Evolutionary conservation across 2,113 vertebrate species (phyloP).

Genomic region (Chrysochloris asiatica): DNA sequence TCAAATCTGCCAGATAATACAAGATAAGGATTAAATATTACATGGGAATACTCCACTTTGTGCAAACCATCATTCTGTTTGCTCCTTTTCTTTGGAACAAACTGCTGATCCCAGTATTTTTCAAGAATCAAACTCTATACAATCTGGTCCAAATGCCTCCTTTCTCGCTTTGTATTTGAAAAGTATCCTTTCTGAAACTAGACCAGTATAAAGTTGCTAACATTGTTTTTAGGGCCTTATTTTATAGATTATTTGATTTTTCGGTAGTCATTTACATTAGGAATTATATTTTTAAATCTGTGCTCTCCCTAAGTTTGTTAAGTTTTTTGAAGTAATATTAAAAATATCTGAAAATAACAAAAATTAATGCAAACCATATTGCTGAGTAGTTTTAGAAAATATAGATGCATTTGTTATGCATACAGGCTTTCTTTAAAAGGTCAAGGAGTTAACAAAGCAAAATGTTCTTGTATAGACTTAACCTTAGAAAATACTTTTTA

Average conservation of each 20-base stretch:
- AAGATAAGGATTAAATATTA: neutral
- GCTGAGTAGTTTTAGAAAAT: neutral
- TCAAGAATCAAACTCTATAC: neutral
- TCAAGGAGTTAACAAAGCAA: slow-evolving; percentile 19
- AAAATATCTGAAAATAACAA: slow-evolving; percentile 5
- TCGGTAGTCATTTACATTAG: neutral
- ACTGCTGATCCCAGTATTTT: neutral
- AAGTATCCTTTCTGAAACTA: neutral
- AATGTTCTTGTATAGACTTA: neutral
- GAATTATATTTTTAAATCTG: neutral
- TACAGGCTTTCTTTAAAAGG: slow-evolving; percentile 40
- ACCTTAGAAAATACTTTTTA: slow-evolving; percentile 5
- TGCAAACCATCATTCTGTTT: neutral
- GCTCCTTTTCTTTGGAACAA: slow-evolving; percentile 1
- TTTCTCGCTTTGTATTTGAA: neutral
- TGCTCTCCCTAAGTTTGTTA: neutral
- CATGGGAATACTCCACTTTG: neutral
- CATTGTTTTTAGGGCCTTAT: neutral
- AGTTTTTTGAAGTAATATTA: slow-evolving; percentile 17
- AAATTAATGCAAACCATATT: slow-evolving; percentile 9
- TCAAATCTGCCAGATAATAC: neutral
- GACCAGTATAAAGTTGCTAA: neutral
- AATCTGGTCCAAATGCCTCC: neutral
- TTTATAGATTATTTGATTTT: slow-evolving; percentile 19
- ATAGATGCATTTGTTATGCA: neutral